These are phyloP conservation scores for Smithornis capensis DNA, from an alignment of 2,113 vertebrate genomes.

Conservation along the genomic window DNA sequence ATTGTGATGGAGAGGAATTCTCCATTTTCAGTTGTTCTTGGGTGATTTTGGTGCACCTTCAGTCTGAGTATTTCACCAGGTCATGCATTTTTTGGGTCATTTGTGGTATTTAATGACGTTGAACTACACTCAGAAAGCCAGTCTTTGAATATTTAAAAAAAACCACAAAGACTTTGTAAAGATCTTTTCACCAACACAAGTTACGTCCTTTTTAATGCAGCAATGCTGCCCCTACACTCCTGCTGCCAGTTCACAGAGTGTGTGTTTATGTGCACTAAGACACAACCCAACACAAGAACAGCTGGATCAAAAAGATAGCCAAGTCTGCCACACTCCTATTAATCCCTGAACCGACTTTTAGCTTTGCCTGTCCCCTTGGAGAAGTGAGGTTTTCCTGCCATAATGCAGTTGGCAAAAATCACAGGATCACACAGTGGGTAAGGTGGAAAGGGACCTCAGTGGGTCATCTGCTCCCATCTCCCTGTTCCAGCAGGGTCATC, in stretches of 20 bases:
- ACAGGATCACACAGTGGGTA: rapidly evolving
- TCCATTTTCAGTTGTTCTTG: background rate
- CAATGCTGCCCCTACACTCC: background rate
- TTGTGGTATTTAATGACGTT: rapidly evolving
- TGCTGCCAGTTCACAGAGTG: rapidly evolving
- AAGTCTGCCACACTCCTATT: background rate
- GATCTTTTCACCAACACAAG: background rate
- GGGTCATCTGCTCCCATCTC: background rate
- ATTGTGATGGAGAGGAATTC: background rate
- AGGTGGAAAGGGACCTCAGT: background rate
- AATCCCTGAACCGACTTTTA: background rate
- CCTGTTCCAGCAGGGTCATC: background rate
- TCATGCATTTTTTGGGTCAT: rapidly evolving
- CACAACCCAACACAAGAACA: background rate
- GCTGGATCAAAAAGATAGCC: background rate
- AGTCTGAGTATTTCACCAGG: background rate
- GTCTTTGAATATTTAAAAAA: rapidly evolving
- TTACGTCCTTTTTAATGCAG: background rate
- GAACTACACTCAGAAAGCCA: background rate
- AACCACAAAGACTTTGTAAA: background rate
- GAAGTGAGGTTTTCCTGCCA: background rate
- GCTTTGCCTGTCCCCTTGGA: background rate
- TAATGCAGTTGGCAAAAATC: background rate
- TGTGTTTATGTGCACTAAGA: rapidly evolving
- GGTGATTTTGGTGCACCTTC: background rate